Base-by-base conservation (phyloP, 2,113 vertebrate species). In the Cephalopterus ornatus region DNA sequence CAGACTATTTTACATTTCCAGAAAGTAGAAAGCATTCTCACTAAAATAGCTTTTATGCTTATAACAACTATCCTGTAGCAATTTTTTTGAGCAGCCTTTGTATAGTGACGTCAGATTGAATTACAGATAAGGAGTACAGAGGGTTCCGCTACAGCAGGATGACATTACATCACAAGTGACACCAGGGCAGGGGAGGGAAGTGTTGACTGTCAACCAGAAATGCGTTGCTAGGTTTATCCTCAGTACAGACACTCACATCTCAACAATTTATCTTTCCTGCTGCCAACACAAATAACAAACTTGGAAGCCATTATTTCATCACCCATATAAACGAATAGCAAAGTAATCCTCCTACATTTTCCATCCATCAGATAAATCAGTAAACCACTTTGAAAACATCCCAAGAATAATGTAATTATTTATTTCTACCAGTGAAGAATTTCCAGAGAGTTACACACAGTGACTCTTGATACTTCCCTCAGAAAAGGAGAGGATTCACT, bases 391-490 rank as follows among this genome's bases (percentile, higher is more conserved):
- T 23, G 53, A 67, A 56, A 95, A 95, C 92, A 93, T 75, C 59
- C 92, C 87, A 63, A 67, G 41, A 49, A 79, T 80, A 94, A 97
- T 85, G 42, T 95, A 94, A 93, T 77, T 62, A 84, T 70, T 96
- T 97, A 79, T 93, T 96, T 95, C 78, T 77, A 86, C 65, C 61
- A 88, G 66, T 92, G 88, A 97, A 85, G 59, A 95, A 95, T 71
- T 85, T 74, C 87, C 49, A 86, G 80, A 80, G 81, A 95, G 82
- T 95, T 97, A 93, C 72, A 92, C 37, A 22, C 72, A 53, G 56
- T 39, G 71, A 78, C 68, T 92, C 62, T 78, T 62, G n/a, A 62
- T 47, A 47, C 58, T 70, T 46, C 59, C 14, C 13, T 58, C 59
- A 56, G 65, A 82, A 61, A 74, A 80, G 39, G 26, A 61, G 46